Evolutionary conservation across 2,797 vertebrate species (phyloP), one percentile per base, ranked within the genome.

Genomic region (Premnoplex brunnescens): DNA sequence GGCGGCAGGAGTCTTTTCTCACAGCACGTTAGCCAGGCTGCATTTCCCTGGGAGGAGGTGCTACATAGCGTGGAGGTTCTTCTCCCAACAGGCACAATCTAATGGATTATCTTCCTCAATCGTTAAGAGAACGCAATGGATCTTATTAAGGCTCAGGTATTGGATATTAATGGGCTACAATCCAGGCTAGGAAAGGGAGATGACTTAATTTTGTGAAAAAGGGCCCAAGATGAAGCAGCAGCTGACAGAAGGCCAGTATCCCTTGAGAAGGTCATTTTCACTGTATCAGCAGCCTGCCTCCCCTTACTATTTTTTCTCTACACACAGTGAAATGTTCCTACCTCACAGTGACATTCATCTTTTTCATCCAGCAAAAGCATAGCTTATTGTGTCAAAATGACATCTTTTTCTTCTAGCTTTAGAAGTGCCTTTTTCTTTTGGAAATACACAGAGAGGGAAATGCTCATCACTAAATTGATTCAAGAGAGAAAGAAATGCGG

Each of bases 191-290:
- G 44, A 59, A 52, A 63, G 59, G 48, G 48, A 49, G 62, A 88
- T 32, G 34, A 51, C 92, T 87, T 67, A 64, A 89, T 85, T 92
- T 92, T 54, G n/a, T 48, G 87, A 20, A 48, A 82, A 92, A 46
- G 52, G 71, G 64, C 75, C 51, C 21, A 21, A 80, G 72, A 73
- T 75, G 91, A 84, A 96, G 76, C 87, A 59, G 92, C 43, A 69
- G 85, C 68, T 37, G 64, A 48, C 6, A 22, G 88, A 72, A 94
- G 92, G 95, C 94, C 95, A 14, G 80, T 82, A 93, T 91, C 88
- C 87, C 94, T 39, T 54, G 72, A 92, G 96, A 96, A 97, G 96
- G 96, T 96, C 96, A 96, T 95, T 96, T 79, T 73, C 92, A 41
- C 82, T 44, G n/a, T 76, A 79, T 85, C 92, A 89, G 92, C 94